Evolutionary conservation across 2,797 vertebrate genomes (phyloP).

Genomic region (Microtus agrestis): DNA sequence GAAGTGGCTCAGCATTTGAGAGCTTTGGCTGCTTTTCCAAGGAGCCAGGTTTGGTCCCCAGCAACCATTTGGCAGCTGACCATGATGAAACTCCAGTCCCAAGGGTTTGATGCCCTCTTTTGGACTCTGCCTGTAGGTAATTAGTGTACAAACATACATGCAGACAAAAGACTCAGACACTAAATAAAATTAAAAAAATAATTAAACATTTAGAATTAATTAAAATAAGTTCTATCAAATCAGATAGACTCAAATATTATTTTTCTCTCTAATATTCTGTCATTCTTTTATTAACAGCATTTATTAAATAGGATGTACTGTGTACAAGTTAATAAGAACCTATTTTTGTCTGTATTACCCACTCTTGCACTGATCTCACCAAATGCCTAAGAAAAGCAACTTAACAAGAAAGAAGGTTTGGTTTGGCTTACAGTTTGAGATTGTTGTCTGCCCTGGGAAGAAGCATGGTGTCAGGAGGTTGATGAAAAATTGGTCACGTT

Average conservation of each 20-base stretch:
- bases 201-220: neutral
- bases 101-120: neutral
- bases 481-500: neutral
- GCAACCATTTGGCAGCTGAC: neutral
- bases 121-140: neutral
- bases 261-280: neutral
- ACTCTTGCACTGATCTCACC: neutral
- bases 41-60: neutral
- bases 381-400: neutral
- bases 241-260: neutral
- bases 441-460: neutral
- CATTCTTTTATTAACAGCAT: neutral
- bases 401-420: neutral
- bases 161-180: neutral
- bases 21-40: neutral
- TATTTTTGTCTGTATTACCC: neutral
- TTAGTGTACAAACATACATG: neutral
- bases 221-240: neutral
- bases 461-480: neutral
- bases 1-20: neutral
- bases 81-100: neutral
- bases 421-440: neutral
- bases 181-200: neutral
- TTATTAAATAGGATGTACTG: neutral
- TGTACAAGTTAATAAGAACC: neutral